Evolutionary conservation across 2,113 vertebrate species (phyloP).

Genomic region (Lampris incognitus): DNA sequence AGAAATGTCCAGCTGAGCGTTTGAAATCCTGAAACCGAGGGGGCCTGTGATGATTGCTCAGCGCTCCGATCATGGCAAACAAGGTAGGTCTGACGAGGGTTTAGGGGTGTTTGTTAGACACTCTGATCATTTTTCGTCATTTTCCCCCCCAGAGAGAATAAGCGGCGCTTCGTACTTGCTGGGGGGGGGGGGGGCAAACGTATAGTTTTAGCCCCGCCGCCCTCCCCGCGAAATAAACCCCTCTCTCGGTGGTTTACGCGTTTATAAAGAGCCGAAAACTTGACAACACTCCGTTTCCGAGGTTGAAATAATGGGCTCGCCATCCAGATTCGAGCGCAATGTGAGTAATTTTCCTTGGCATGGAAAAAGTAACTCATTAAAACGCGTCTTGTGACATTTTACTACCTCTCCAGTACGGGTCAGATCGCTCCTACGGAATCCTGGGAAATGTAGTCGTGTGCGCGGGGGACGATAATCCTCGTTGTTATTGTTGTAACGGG

Average conservation of each 20-base stretch:
- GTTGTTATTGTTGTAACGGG: background rate
- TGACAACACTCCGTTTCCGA: background rate
- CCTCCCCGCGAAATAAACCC: slow-evolving; percentile 17
- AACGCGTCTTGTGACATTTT: slow-evolving; percentile 88
- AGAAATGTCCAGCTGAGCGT: slow-evolving; percentile 80
- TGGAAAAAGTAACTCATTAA: slow-evolving; percentile 78
- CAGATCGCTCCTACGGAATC: slow-evolving; percentile 56
- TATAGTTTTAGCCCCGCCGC: slow-evolving; percentile 12
- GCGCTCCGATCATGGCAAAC: slow-evolving; percentile 77
- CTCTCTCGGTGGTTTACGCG: slow-evolving; percentile 9
- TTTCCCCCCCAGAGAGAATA: background rate
- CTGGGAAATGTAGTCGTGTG: slow-evolving; percentile 79
- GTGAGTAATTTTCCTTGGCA: slow-evolving; percentile 30
- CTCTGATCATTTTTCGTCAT: background rate
- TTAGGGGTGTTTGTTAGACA: background rate
- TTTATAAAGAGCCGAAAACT: background rate
- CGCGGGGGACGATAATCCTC: background rate
- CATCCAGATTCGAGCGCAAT: background rate
- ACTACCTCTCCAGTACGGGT: slow-evolving; percentile 78
- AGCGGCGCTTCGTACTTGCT: background rate
- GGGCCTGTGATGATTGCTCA: slow-evolving; percentile 77
- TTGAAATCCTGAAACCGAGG: slow-evolving; percentile 56
- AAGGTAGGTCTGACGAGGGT: slow-evolving; percentile 70
- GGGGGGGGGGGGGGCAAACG: background rate
- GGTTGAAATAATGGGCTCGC: no score